Conservation (phyloP, 2,113 vertebrate genomes). For the Petrocephalus zakoni region DNA sequence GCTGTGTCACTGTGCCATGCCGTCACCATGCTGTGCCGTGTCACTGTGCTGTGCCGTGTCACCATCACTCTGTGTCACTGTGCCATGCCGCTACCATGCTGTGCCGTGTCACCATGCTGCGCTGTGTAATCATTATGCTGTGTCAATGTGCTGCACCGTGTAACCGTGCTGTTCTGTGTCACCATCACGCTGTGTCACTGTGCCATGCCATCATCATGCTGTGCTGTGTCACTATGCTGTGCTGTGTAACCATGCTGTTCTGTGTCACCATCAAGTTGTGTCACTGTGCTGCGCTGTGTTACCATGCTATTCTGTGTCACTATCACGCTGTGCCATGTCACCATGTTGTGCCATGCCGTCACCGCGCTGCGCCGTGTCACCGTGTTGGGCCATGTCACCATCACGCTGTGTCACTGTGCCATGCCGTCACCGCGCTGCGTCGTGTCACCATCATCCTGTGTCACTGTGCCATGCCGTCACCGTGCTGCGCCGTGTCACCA, state of each 20-base stretch:
- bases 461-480: neutral
- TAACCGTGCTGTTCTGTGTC: neutral
- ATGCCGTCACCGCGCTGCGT: no score
- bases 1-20: neutral
- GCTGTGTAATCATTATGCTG: neutral
- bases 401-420: no score
- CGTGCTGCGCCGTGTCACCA: no score
- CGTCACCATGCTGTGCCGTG: neutral
- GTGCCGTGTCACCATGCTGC: no score
- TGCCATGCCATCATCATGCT: neutral
- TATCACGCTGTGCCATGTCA: no score
- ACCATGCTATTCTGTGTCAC: neutral
- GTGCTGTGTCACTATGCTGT: neutral
- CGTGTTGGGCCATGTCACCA: neutral
- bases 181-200: neutral
- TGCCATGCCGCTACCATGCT: no score
- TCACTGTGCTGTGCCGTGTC: neutral
- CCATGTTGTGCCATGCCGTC: neutral
- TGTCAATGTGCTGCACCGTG: no score
- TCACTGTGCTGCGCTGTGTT: neutral
- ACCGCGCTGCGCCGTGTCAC: neutral
- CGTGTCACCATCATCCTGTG: no score
- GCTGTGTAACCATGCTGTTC: no score
- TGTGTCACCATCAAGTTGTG: neutral
- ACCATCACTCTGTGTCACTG: neutral